phyloP scores from a whole-genome alignment of 2,888 invertebrate genomes.

The Microplitis manilae region DNA sequence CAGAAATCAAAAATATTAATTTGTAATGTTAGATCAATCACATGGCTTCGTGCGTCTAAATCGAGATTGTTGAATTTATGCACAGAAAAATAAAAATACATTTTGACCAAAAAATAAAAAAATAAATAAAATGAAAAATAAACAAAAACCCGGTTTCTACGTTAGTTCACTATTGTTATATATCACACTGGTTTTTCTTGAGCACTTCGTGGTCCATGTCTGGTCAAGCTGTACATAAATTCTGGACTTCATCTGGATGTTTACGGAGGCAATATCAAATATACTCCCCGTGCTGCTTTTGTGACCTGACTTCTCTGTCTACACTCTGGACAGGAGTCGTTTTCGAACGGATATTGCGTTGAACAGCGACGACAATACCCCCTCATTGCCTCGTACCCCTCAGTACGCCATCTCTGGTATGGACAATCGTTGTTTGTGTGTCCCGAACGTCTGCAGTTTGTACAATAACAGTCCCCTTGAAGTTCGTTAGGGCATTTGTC shows the following conservation, averaged over 20 bases:
- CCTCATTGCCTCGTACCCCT: background rate
- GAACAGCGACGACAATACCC: background rate
- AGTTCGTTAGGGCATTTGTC: background rate
- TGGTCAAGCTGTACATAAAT: background rate
- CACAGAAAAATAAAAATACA: too few species aligned
- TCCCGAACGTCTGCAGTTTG: background rate
- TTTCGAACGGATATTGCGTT: background rate
- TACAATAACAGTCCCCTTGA: background rate
- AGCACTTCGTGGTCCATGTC: too few species aligned
- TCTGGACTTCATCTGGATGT: background rate
- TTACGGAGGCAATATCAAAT: background rate
- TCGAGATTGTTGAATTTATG: too few species aligned
- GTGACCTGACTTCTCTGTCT: background rate
- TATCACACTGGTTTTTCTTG: too few species aligned
- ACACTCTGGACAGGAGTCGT: background rate
- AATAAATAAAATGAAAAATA: too few species aligned
- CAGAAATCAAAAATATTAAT: too few species aligned
- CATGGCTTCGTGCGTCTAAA: too few species aligned
- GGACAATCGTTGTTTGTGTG: background rate
- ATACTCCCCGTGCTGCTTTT: background rate
- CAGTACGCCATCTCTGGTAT: background rate
- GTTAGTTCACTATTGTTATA: too few species aligned
- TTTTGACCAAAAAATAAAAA: too few species aligned
- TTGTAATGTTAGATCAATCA: too few species aligned
- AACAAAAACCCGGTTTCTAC: too few species aligned